Evolutionary conservation across 1,140 invertebrate species (phyloP), one percentile per base, ranked within the genome.

Genomic region (Atta cephalotes): DNA sequence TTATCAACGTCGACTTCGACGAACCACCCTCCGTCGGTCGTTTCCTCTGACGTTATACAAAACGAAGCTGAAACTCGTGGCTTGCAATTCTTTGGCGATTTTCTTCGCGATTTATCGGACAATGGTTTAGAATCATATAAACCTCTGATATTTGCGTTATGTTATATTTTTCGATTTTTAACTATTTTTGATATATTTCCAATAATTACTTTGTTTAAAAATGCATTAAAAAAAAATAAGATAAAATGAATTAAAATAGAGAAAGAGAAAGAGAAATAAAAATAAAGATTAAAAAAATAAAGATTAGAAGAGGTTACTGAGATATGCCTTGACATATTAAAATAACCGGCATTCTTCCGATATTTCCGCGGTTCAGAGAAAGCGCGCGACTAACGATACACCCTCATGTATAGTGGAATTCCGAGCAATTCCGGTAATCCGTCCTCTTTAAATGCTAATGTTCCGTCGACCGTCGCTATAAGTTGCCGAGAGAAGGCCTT

Each of bases 1-100:
- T 89, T 89, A 86, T 89, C 88, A 49, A 45, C 51, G 82, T 62
- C 45, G 49, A 63, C 87, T 79, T 78, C 76, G 62, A 86, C 58
- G 77, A 56, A 81, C 82, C 71, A 85, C 71, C 81, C 82, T 51
- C 35, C 63, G 77, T 25, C 51, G 63, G 28, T 53, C 77, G 63
- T 58, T 70, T 70, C 51, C 63, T 70, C 65, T 51, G 25, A 12
- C 80, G 25, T 84, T 84, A 76, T 49, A 76, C 39, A 62, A 62
- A 82, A 63, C 70, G 80, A 74, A 39, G 74, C 39, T 62, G 62
- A 74, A 35, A 25, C 39, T 35, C 39, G 9, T 14, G 45, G 18
- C 21, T 60, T 74, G n/a, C 53, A 49, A 74, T 74, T 21, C 53
- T 60, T 58, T 53, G 18, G 16, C 16, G 25, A 78, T 86, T 70